Evolutionary conservation across 2,113 vertebrate species (phyloP).

Genomic region (Dasypus novemcinctus): DNA sequence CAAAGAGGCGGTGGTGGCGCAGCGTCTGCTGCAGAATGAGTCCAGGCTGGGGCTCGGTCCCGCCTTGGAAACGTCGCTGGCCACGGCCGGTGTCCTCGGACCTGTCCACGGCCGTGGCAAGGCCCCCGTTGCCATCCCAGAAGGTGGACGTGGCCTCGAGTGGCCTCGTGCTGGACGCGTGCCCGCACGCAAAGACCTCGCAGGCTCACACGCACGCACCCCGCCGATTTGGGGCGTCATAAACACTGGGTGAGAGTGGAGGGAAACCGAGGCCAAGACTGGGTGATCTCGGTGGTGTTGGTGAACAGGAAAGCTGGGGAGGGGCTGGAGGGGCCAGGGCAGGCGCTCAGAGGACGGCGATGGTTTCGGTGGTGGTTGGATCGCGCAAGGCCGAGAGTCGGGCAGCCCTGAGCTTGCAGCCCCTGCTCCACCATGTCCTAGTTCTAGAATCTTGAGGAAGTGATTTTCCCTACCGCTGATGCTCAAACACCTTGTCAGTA

Average conservation of each 20-base stretch:
- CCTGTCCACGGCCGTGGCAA: not conserved
- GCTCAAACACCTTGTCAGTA: not conserved
- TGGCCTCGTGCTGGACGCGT: not conserved
- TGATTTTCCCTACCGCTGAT: not conserved
- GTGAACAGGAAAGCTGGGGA: accelerated
- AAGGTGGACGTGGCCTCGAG: not conserved
- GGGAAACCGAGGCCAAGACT: not conserved
- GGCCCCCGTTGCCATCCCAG: not conserved
- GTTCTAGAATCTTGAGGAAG: not conserved
- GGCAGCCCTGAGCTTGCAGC: not conserved
- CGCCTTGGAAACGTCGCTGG: not conserved
- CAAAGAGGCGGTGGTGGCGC: not conserved
- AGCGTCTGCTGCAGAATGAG: not conserved
- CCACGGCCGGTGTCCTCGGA: not conserved
- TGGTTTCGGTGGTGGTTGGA: not conserved
- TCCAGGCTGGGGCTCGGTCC: not conserved
- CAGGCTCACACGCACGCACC: accelerated
- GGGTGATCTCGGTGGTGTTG: not conserved
- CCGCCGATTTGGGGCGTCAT: accelerated
- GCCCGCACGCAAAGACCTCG: accelerated
- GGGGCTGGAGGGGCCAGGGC: not conserved
- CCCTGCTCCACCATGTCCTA: not conserved
- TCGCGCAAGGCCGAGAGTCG: not conserved
- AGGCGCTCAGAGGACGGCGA: not conserved
- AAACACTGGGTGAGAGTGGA: not conserved